Evolutionary conservation across 1,140 invertebrate species (phyloP), one percentile per base, ranked within the genome.

Genomic region (Sitodiplosis mosellana): DNA sequence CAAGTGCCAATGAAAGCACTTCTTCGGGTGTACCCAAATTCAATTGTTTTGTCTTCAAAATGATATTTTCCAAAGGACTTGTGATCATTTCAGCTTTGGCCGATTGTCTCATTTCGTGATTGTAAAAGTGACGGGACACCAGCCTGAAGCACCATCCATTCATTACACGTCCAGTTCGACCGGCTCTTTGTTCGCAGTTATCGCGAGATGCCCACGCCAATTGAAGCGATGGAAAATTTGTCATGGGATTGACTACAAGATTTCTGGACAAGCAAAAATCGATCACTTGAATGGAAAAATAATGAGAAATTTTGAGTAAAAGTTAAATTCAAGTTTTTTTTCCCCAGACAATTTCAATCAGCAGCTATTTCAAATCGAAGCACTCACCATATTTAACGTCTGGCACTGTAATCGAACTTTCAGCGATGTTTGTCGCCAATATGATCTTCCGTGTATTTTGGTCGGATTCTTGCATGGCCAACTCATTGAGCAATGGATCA

Each of bases 251-350:
- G 43, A 75, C 76, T 2, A 81, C 68, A 48, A 92, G 63, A 36
- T 77, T 72, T 68, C 94, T 96, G 22, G 87, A 89, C 14, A 96
- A 68, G 65, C 92, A 96, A 66, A 91, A 96, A 68, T 98, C 94
- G 56, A 98, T 87, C 5, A 98, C 90, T 89, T 62, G 47, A 67
- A 59, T 52, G 15, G 4, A 27, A 27, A 27, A 27, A 5, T 27
- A 27, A 27, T 10, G 10, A 27, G n/a, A n/a, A n/a, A n/a, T n/a
- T n/a, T n/a, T n/a, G n/a, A n/a, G n/a, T n/a, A n/a, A n/a, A n/a
- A n/a, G n/a, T n/a, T n/a, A n/a, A n/a, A n/a, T n/a, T n/a, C n/a
- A n/a, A n/a, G n/a, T n/a, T n/a, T n/a, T n/a, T n/a, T n/a, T n/a
- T 27, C 27, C 4, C 10, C 10, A 27, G 10, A 27, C 27, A 27